Base-by-base conservation (phyloP, 2,888 invertebrate genomes). In the Catotricha subobsoleta region DNA sequence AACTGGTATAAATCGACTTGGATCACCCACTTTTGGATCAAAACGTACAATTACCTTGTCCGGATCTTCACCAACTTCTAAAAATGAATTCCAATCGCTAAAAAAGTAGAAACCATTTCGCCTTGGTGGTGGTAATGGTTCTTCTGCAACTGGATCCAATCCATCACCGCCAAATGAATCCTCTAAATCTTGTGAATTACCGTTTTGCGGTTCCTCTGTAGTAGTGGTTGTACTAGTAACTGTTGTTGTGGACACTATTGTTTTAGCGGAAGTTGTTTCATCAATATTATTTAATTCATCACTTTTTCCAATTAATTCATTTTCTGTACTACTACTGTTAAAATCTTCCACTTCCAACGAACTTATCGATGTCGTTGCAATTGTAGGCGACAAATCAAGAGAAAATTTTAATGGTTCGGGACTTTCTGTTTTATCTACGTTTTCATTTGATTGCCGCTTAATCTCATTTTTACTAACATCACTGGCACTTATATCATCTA, bases 81-180 rank as follows among this genome's bases (percentile, higher is more conserved):
- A 66, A 53, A 87, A 87, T 41, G 79, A 74, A 53, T 87, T 86
- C 83, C 84, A 84, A 54, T 87, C 87, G 7, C 83, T 67, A 53
- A 86, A 69, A 64, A 84, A 86, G 55, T 86, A 87, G 48, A 86
- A 76, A 0, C 86, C 87, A 44, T 77, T 83, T 50, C 72, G 74
- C 49, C 69, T 71, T 29, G 74, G 74, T 0, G 77, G 70, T 5
- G 81, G 76, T 20, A 75, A 52, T 13, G 68, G 67, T 74, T 0
- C 74, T 64, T 7, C 69, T 68, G 1, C 68, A 67, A 46, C 60
- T 57, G 2, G 75, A 69, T 34, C 66, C 66, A 18, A 77, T 79
- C 25, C 23, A 27, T 10, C 3, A 18, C 77, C 79, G 25, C 79
- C 80, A 51, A 86, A 84, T 0, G 83, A 83, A 48, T 76, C 80